phyloP scores from a whole-genome alignment of 1,140 invertebrate species.

The Pygmarrhopalites habei region DNA sequence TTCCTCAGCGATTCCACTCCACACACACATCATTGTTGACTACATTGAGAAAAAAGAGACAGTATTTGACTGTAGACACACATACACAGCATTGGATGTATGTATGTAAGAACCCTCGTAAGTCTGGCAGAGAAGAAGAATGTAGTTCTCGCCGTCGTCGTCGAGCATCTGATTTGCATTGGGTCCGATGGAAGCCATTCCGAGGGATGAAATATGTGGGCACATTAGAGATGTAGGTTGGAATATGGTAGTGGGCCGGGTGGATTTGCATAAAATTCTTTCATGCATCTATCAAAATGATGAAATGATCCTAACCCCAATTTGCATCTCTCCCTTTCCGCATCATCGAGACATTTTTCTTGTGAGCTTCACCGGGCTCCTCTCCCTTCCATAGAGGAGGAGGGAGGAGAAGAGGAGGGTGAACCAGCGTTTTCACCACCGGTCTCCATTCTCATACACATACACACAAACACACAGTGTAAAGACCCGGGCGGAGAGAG shows the following conservation, averaged over 20 bases:
- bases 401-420: too few species aligned
- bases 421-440: not conserved
- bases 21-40: too few species aligned
- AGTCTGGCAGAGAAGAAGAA: too few species aligned
- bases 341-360: slow-evolving; percentile 37
- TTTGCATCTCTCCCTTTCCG: slow-evolving; percentile 38
- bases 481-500: too few species aligned
- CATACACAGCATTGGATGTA: too few species aligned
- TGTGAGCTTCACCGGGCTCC: slow-evolving; percentile 12
- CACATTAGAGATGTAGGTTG: slow-evolving; percentile 37
- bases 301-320: slow-evolving; percentile 37
- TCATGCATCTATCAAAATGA: slow-evolving; percentile 39
- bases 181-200: slow-evolving; percentile 31
- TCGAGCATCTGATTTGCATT: slow-evolving; percentile 36
- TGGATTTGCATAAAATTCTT: slow-evolving; percentile 40
- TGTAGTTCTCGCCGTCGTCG: not conserved
- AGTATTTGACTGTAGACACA: too few species aligned
- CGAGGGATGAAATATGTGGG: slow-evolving; percentile 37
- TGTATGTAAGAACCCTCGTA: too few species aligned
- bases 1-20: too few species aligned
- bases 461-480: too few species aligned
- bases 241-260: slow-evolving; percentile 36
- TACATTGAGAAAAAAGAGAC: too few species aligned
- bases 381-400: not conserved
- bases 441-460: not conserved